These are phyloP conservation scores for Labrus mixtus DNA, from an alignment of 2,113 vertebrate species.

Conservation along the genomic window DNA sequence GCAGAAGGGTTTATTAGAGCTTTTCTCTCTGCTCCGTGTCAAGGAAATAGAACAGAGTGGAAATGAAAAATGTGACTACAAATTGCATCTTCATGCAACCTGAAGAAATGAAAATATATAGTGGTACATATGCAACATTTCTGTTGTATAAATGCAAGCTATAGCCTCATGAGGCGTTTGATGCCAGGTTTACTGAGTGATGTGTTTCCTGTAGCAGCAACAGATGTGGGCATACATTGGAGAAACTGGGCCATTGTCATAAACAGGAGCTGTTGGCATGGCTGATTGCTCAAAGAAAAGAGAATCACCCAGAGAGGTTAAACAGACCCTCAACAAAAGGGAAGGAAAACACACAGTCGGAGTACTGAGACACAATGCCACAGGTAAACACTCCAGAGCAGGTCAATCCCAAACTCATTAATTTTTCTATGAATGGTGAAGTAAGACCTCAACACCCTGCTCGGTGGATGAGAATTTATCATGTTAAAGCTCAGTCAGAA, in stretches of 20 bases:
- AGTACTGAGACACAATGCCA: neutral
- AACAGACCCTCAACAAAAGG: neutral
- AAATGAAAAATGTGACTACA: neutral
- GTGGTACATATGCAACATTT: neutral
- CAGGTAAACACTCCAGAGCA: neutral
- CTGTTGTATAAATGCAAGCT: neutral
- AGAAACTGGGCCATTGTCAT: neutral
- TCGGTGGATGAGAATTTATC: neutral
- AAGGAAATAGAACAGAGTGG: constrained; percentile 40
- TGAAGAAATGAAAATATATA: neutral
- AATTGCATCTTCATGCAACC: neutral
- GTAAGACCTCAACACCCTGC: neutral
- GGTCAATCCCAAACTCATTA: neutral
- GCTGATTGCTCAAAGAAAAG: no score
- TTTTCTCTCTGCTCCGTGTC: constrained; percentile 34
- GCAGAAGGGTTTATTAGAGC: constrained; percentile 56
- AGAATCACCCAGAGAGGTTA: no score
- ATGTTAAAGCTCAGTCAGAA: neutral
- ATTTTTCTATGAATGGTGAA: neutral
- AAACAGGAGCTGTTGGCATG: neutral
- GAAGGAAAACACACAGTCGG: neutral
- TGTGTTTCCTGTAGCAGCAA: neutral
- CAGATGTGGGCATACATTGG: neutral
- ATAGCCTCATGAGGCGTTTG: neutral
- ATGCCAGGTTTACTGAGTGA: neutral